Conservation (phyloP, 2,797 vertebrate genomes). For the Platyrinchus mystaceus region DNA sequence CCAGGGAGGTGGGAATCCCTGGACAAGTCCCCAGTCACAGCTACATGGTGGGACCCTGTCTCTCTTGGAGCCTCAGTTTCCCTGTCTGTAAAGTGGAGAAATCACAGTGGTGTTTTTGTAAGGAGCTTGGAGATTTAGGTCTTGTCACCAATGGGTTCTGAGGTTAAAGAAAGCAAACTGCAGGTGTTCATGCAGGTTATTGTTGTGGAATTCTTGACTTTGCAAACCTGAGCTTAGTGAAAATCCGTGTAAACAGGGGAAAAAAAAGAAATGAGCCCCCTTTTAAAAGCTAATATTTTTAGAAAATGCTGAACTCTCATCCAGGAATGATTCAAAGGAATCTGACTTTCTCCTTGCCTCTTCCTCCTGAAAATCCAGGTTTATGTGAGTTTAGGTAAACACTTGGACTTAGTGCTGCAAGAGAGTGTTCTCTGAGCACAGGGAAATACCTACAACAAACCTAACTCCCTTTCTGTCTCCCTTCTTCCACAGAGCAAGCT, state of each 20-base stretch:
- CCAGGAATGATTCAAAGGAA: neutral
- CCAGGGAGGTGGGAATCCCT: neutral
- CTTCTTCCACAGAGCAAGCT: conserved; percentile 71
- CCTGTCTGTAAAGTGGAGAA: neutral
- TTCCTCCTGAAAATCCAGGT: neutral
- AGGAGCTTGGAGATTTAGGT: neutral
- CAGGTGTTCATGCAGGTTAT: neutral
- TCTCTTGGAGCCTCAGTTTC: neutral
- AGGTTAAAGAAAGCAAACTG: neutral
- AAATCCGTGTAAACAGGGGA: neutral
- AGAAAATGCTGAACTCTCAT: neutral
- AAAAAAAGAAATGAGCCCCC: neutral
- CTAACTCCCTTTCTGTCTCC: neutral
- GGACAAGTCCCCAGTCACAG: neutral
- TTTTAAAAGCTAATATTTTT: neutral
- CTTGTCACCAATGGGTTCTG: neutral
- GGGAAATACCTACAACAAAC: neutral
- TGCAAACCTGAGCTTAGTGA: neutral
- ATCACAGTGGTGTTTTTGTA: neutral
- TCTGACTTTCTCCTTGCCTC: neutral
- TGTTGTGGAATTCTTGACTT: neutral
- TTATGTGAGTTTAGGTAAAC: neutral
- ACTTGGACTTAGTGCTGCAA: neutral
- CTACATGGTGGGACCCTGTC: rapidly evolving
- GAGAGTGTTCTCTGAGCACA: neutral